Base-by-base conservation (phyloP, 2,888 invertebrate species). In the Heliconius charithonia region DNA sequence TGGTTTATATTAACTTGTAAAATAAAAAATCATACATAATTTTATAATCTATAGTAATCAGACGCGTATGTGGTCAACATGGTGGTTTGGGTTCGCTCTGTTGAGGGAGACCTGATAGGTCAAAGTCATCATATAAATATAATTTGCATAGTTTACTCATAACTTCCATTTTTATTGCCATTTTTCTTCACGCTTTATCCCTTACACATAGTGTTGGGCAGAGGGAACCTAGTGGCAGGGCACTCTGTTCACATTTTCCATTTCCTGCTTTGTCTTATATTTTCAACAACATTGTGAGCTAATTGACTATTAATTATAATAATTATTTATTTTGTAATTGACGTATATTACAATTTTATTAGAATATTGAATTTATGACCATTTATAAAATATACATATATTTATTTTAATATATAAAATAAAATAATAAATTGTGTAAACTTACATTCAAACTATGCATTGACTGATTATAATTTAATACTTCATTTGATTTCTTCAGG, bases 41-140 rank as follows among this genome's bases (percentile, higher is more conserved):
- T 10, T n/a, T 59, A 59, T n/a, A 59, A 59, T n/a, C 10, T n/a
- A n/a, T n/a, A n/a, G n/a, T 59, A 12, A 59, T 59, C 59, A 59
- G 59, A 59, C 59, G n/a, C 10, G 1, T n/a, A n/a, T n/a, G 9
- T 59, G n/a, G 85, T 89, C 89, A 90, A 89, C 89, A 90, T 87
- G 89, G 87, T 89, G 81, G 66, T 80, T 81, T 91, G 91, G 93
- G 93, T 93, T 93, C 93, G n/a, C 93, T 93, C 93, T 93, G 93
- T 83, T 87, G 93, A 93, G 93, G 93, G 93, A 93, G 93, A 93
- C 93, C 93, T 93, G 93, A 93, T 37, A 88, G 92, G 92, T 92
- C 90, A 37, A 10, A 78, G 83, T 92, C 91, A 92, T 93, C 93
- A 93, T 90, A 83, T 85, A 51, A 29, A n/a, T 29, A 70, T n/a